Base-by-base conservation (phyloP, 2,888 invertebrate genomes). In the Smittia aterrima region DNA sequence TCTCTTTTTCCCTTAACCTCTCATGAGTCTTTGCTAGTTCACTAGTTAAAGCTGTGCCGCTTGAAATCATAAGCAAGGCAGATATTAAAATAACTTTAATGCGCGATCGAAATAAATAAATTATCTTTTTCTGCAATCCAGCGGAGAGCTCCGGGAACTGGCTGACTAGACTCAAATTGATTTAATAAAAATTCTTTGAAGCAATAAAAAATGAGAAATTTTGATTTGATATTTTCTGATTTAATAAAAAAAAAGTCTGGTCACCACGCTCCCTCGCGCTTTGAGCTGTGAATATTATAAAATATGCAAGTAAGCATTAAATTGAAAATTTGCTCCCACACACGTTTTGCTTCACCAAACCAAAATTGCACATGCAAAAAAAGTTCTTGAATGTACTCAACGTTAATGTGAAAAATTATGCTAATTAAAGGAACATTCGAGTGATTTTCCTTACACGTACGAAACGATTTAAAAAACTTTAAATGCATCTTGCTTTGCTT, bases 231-330 rank as follows among this genome's bases (percentile, higher is more conserved):
- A n/a, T n/a, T n/a, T n/a, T n/a, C n/a, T n/a, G n/a, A n/a, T n/a
- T n/a, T n/a, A n/a, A n/a, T n/a, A n/a, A n/a, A n/a, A n/a, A n/a
- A n/a, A n/a, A n/a, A n/a, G n/a, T n/a, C n/a, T n/a, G n/a, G n/a
- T n/a, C n/a, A n/a, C n/a, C n/a, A n/a, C n/a, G n/a, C n/a, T n/a
- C n/a, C n/a, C n/a, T n/a, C n/a, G n/a, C n/a, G n/a, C n/a, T n/a
- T n/a, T n/a, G 11, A 47, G 47, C 47, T n/a, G 47, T 47, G 47
- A 47, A 47, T n/a, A 47, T n/a, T 47, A 6, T 58, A 18, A 58
- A 58, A 58, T 58, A 58, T 18, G 58, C 58, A 58, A 18, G 58
- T 58, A 58, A 58, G 18, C 58, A 58, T 58, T 18, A 58, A 58
- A 58, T 58, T 58, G 20, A 58, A 58, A 20, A 20, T 18, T 18